A percentile compares a stretch with the other conserved stretches of the same genome.
These are phyloP conservation scores for Ornithoptera alexandrae DNA, from an alignment of 2,888 invertebrate genomes.

Conservation along the genomic window DNA sequence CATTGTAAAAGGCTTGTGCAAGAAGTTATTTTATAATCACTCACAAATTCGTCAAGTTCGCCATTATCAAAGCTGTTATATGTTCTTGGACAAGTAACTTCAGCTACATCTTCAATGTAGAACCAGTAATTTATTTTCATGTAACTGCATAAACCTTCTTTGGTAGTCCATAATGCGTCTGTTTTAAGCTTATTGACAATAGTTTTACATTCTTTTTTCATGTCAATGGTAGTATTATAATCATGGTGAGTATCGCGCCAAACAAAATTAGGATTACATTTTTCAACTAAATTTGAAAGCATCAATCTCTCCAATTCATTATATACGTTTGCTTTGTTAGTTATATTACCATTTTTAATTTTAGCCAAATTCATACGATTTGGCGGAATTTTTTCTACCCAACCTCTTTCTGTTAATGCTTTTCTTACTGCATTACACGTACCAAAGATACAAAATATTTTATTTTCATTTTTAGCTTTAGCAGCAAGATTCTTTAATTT, in stretches of 20 bases:
- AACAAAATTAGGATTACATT: constrained; percentile 59
- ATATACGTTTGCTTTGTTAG: constrained; percentile 48
- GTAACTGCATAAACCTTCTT: constrained; percentile 75
- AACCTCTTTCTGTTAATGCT: constrained; percentile 82
- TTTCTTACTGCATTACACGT: constrained; percentile 73
- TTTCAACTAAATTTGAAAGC: constrained; percentile 65
- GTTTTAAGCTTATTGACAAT: constrained; percentile 62
- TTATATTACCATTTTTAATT: constrained; percentile 51
- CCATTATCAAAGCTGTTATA: constrained; percentile 81
- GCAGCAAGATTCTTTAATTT: constrained; percentile 68
- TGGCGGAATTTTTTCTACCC: constrained; percentile 84
- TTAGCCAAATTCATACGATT: constrained; percentile 61
- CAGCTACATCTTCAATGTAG: constrained; percentile 80
- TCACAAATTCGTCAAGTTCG: constrained; percentile 80
- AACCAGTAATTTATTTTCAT: constrained; percentile 83
- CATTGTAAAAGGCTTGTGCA: constrained; percentile 87
- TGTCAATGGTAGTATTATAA: constrained; percentile 45
- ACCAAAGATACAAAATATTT: constrained; percentile 80
- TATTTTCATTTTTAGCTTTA: constrained; percentile 69
- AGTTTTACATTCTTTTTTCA: constrained; percentile 47
- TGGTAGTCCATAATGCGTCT: constrained; percentile 66
- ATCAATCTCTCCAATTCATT: constrained; percentile 62
- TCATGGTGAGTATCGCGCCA: constrained; percentile 57
- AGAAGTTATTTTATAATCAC: constrained; percentile 89
- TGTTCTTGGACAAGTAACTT: constrained; percentile 86